Percentiles rank a stretch among this genome's conserved stretches.
phyloP scores from a whole-genome alignment of 2,113 vertebrate species.

The Chaetodon trifascialis region DNA sequence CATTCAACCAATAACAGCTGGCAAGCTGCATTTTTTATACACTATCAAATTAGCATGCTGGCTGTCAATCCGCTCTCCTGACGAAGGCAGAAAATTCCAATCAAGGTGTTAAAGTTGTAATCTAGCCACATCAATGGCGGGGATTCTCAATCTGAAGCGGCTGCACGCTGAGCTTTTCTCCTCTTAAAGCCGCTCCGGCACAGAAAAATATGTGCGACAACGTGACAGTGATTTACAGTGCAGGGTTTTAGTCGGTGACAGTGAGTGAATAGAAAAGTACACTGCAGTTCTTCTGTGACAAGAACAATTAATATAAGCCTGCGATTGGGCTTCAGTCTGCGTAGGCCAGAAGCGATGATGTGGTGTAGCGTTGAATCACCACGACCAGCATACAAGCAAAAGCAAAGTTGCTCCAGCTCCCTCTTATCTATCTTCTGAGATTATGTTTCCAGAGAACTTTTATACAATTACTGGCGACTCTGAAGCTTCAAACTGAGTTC shows the following conservation, averaged over 20 bases:
- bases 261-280: constrained; percentile 63
- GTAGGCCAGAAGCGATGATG: constrained; percentile 27
- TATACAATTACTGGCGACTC: constrained; percentile 59
- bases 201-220: constrained; percentile 49
- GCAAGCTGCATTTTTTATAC: constrained; percentile 63
- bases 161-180: constrained; percentile 16
- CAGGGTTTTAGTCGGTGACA: constrained; percentile 45
- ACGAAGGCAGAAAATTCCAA: constrained; percentile 44
- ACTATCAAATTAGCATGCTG: constrained; percentile 61
- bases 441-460: constrained; percentile 60
- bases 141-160: constrained; percentile 14
- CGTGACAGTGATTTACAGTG: constrained; percentile 73
- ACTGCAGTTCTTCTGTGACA: constrained; percentile 63
- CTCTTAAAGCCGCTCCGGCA: neutral
- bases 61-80: constrained; percentile 67
- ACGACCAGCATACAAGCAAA: constrained; percentile 29
- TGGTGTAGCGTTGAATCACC: constrained; percentile 48
- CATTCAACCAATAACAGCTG: constrained; percentile 69
- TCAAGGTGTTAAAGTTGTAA: constrained; percentile 56
- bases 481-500: constrained; percentile 56
- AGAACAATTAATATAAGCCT: constrained; percentile 65
- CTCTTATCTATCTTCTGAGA: constrained; percentile 61
- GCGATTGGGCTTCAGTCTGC: constrained; percentile 37
- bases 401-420: constrained; percentile 19
- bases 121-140: constrained; percentile 30